phyloP scores from a whole-genome alignment of 2,888 invertebrate genomes.

The Ennomos quercinarius region DNA sequence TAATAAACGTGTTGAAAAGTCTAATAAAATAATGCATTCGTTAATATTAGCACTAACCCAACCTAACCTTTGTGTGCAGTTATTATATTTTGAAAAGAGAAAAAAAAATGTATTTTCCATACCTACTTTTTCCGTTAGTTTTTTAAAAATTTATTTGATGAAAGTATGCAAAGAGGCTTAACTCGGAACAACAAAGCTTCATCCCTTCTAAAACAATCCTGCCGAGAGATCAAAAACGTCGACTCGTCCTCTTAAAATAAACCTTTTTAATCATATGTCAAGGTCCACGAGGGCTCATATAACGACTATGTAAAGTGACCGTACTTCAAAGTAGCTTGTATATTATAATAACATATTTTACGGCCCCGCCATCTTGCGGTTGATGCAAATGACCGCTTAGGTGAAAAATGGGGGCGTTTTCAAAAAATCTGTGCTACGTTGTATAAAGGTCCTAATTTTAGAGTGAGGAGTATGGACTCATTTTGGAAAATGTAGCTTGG shows the following conservation, averaged over 20 bases:
- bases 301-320: constrained; percentile 33
- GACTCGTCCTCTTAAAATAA: neutral
- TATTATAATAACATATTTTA: constrained; percentile 71
- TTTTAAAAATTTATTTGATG: neutral
- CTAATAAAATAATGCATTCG: too few relatives aligned
- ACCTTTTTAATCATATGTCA: constrained; percentile 16
- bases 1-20: too few relatives aligned
- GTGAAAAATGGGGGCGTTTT: constrained; percentile 56
- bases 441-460: constrained; percentile 29
- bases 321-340: constrained; percentile 50
- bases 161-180: neutral
- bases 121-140: too few relatives aligned
- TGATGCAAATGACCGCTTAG: constrained; percentile 68
- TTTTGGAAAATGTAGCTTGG: constrained; percentile 23
- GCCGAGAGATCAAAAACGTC: constrained; percentile 3
- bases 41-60: too few relatives aligned
- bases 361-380: constrained; percentile 62
- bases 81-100: too few relatives aligned
- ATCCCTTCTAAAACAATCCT: neutral
- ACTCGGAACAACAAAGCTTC: too few relatives aligned
- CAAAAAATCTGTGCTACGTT: constrained; percentile 32
- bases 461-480: constrained; percentile 32
- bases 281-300: constrained; percentile 14
- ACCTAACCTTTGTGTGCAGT: too few relatives aligned
- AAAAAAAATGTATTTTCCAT: too few relatives aligned